These are phyloP conservation scores for Piaya cayana DNA, from an alignment of 2,113 vertebrate species.

Conservation along the genomic window DNA sequence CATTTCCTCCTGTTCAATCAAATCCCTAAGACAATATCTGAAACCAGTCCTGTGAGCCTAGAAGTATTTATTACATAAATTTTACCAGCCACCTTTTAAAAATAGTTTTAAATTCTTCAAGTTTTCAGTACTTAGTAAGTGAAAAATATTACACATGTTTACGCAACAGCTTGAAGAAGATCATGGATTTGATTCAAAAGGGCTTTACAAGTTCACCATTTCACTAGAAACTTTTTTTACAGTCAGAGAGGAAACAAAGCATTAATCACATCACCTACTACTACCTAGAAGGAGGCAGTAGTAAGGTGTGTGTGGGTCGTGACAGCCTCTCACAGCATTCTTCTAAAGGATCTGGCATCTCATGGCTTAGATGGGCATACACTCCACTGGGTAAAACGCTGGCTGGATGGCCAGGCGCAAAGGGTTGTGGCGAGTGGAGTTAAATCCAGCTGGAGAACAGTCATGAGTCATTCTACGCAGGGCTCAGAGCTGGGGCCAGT, in stretches of 20 bases:
- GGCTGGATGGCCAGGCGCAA: no score
- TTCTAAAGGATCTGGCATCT: no score
- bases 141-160: not conserved
- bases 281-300: no score
- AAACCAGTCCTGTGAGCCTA: not conserved
- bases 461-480: no score
- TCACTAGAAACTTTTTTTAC: not conserved
- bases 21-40: not conserved
- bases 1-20: no score
- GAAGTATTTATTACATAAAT: not conserved
- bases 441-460: no score
- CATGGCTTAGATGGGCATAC: no score
- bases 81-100: not conserved
- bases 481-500: no score
- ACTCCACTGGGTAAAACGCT: no score
- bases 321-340: no score
- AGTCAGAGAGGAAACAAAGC: not conserved
- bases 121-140: not conserved
- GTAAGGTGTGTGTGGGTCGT: no score
- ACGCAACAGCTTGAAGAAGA: not conserved
- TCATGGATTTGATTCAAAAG: not conserved
- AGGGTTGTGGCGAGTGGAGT: no score
- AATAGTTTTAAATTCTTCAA: not conserved
- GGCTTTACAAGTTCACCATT: not conserved
- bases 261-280: not conserved